Conservation (phyloP, 1,140 invertebrate species). For the Drosophila pseudoobscura region DNA sequence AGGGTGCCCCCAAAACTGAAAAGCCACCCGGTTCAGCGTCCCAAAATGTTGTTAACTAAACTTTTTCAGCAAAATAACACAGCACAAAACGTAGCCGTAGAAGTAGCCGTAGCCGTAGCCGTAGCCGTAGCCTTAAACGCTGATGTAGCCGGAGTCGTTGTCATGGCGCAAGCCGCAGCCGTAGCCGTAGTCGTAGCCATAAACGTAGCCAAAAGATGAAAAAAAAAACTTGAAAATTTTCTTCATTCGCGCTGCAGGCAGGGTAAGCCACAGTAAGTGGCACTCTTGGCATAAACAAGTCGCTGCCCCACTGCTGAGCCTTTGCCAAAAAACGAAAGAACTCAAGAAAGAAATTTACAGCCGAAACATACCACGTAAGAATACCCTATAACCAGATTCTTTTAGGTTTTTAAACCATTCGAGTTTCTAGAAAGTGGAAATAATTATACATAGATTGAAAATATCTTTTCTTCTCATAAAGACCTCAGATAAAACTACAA, state of each 20-base stretch:
- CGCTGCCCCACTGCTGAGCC: background rate
- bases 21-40: slow-evolving; percentile 38
- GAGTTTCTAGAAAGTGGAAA: too few species aligned
- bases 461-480: too few species aligned
- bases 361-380: too few species aligned
- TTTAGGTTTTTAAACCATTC: too few species aligned
- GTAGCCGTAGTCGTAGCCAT: slow-evolving; percentile 23
- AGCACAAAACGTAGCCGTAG: slow-evolving; percentile 7
- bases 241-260: slow-evolving; percentile 35
- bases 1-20: too few species aligned
- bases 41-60: slow-evolving; percentile 69
- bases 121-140: slow-evolving; percentile 21
- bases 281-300: slow-evolving; percentile 63
- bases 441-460: too few species aligned
- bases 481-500: too few species aligned
- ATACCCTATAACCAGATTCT: too few species aligned
- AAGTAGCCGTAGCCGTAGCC: background rate
- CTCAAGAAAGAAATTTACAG: background rate
- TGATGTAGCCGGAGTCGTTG: background rate
- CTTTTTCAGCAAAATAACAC: slow-evolving; percentile 53
- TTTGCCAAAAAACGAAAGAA: slow-evolving; percentile 24
- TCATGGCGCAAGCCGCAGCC: background rate
- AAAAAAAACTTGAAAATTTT: slow-evolving; percentile 43
- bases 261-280: slow-evolving; percentile 58
- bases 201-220: slow-evolving; percentile 5